A percentile compares a stretch with the other conserved stretches of the same genome.
Conservation (phyloP, 2,888 invertebrate species). For the Idaea aversata region DNA sequence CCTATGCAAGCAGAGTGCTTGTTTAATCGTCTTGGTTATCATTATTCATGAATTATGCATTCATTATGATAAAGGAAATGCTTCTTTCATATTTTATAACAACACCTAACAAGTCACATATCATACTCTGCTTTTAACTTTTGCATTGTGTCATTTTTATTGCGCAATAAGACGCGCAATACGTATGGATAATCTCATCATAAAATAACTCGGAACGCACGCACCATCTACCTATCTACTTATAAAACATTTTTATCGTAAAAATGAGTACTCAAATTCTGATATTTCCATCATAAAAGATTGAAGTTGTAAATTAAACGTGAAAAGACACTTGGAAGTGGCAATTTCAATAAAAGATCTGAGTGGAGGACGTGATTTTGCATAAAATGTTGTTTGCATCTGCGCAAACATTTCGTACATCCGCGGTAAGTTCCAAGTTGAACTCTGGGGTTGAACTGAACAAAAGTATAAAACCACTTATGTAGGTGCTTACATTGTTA, state of each 20-base stretch:
- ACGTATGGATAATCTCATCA: slow-evolving; percentile 61
- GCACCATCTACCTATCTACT: slow-evolving; percentile 45
- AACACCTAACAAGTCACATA: neutral
- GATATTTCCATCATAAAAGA: slow-evolving; percentile 15
- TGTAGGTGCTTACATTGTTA: neutral
- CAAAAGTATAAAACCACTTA: neutral
- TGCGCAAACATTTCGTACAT: slow-evolving; percentile 28
- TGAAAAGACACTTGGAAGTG: slow-evolving; percentile 26
- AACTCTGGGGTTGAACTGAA: slow-evolving; percentile 14
- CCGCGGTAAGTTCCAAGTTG: slow-evolving; percentile 23
- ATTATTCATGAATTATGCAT: neutral
- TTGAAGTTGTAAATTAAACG: slow-evolving; percentile 35
- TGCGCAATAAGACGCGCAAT: slow-evolving; percentile 59
- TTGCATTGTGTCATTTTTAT: slow-evolving; percentile 65
- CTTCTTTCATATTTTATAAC: neutral
- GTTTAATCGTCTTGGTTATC: neutral
- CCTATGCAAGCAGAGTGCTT: neutral
- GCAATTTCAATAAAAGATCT: slow-evolving; percentile 30
- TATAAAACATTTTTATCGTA: slow-evolving; percentile 26
- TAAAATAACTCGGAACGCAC: slow-evolving; percentile 55
- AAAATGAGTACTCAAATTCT: slow-evolving; percentile 21
- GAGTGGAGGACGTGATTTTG: slow-evolving; percentile 36
- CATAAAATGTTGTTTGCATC: slow-evolving; percentile 43
- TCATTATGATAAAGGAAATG: neutral
- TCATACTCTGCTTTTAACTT: slow-evolving; percentile 16